Base-by-base conservation (phyloP, 2,113 vertebrate genomes). In the Semnopithecus entellus region DNA sequence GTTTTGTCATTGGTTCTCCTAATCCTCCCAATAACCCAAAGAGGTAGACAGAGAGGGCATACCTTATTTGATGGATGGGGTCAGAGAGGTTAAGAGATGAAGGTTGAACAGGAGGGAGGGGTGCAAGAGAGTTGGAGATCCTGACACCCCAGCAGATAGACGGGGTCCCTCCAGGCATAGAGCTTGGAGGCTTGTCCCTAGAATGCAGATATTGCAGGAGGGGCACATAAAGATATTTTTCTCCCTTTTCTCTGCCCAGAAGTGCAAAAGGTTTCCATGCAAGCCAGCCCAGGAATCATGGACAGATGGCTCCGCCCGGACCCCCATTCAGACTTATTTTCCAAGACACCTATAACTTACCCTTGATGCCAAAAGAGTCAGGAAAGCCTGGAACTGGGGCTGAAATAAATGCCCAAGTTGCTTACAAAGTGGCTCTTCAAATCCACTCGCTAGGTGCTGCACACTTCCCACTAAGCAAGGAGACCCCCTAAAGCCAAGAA, bases 291-390 rank as follows among this genome's bases (percentile, higher is more conserved):
- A 61, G 25, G 68, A 61, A 68, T 30, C 80, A 75, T 12, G 25
- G 61, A 61, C 87, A 48, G 55, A 50, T 11, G 30, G 27, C 64
- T 30, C 35, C 35, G 1, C 9, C 30, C 30, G 1, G 78, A 92
- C 45, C 30, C 93, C 50, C 61, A 72, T 59, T 80, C 35, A 61
- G 52, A 90, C n/a, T 82, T 79, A 40, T 75, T 88, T 91, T 61
- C 92, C 86, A 22, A 83, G 57, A 59, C 48, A 30, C 52, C 79
- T 73, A 23, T 91, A 96, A 94, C 96, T 97, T 95, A 97, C 89
- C 87, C 90, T 94, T 72, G 79, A 89, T 32, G 40, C 78, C 68
- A 35, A 2, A 38, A 5, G 91, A 94, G 88, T 92, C 91, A 50
- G 32, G 81, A n/a, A 73, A 88, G 30, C 55, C 40, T 75, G 93